phyloP scores from a whole-genome alignment of 2,888 invertebrate genomes.

The Sphinx pinastri region DNA sequence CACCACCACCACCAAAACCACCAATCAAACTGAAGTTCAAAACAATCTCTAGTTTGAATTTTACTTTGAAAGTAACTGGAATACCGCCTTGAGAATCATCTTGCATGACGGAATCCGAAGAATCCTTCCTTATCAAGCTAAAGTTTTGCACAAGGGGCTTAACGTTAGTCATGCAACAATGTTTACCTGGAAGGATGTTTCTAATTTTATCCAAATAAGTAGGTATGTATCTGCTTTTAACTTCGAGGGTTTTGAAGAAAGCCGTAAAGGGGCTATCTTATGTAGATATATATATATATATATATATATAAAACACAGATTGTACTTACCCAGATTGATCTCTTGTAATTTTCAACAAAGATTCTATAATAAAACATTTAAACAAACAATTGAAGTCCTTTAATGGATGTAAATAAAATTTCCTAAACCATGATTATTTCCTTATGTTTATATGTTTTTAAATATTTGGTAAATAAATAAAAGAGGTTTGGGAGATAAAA shows the following conservation, averaged over 20 bases:
- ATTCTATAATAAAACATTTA: no score
- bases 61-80: slow-evolving; percentile 1
- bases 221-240: neutral
- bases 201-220: neutral
- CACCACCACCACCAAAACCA: no score
- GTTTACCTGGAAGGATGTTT: neutral
- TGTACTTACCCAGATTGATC: no score
- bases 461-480: slow-evolving; percentile 1
- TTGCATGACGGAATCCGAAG: neutral
- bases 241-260: neutral
- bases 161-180: neutral
- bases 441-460: neutral
- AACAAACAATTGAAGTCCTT: no score
- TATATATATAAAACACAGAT: no score
- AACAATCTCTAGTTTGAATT: neutral
- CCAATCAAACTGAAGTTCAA: slow-evolving; percentile 6
- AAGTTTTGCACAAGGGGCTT: neutral
- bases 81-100: neutral
- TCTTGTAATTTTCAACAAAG: no score
- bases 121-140: neutral
- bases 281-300: no score
- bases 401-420: no score
- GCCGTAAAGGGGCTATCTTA: neutral
- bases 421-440: no score
- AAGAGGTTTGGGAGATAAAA: slow-evolving; percentile 24